Conservation (phyloP, 2,888 invertebrate genomes). For the Drosophila mimica region DNA sequence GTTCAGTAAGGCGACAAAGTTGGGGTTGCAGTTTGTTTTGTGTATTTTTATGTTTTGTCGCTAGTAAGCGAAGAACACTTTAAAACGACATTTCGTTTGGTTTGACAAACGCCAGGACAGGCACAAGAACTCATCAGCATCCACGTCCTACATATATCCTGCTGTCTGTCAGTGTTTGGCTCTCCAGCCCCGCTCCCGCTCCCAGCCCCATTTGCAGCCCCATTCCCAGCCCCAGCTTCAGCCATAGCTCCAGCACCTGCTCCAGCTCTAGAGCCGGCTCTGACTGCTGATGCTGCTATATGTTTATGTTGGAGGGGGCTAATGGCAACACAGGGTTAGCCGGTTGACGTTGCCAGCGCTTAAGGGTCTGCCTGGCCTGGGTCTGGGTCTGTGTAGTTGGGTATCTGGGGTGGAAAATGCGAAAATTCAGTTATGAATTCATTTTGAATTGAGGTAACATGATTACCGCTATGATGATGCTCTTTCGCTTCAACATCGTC, state of each 20-base stretch:
- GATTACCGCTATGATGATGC: slow-evolving; percentile 84
- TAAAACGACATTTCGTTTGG: slow-evolving; percentile 58
- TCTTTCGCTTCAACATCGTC: slow-evolving; percentile 79
- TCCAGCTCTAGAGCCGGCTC: not conserved
- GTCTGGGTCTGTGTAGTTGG: slow-evolving; percentile 5
- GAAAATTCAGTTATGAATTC: slow-evolving; percentile 85
- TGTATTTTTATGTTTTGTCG: slow-evolving; percentile 35
- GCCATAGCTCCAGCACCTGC: not conserved
- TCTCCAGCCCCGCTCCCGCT: not conserved
- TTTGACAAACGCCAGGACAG: slow-evolving; percentile 50
- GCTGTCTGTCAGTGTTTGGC: slow-evolving; percentile 36
- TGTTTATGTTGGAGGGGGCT: slow-evolving; percentile 4
- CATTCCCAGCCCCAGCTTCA: not conserved
- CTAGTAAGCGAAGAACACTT: slow-evolving; percentile 46
- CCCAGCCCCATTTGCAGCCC: not conserved
- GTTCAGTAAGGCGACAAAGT: slow-evolving; percentile 19
- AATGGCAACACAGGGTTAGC: slow-evolving; percentile 52
- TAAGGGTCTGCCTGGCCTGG: slow-evolving; percentile 36
- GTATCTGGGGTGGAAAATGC: slow-evolving; percentile 63
- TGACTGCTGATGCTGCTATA: slow-evolving; percentile 12
- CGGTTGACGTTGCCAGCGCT: slow-evolving; percentile 54
- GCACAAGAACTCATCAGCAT: slow-evolving; percentile 48
- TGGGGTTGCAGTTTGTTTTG: slow-evolving; percentile 17
- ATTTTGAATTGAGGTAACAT: slow-evolving; percentile 85
- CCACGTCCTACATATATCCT: slow-evolving; percentile 54